These are phyloP conservation scores for Drosophila antonietae DNA, from an alignment of 2,888 invertebrate genomes.

Conservation along the genomic window DNA sequence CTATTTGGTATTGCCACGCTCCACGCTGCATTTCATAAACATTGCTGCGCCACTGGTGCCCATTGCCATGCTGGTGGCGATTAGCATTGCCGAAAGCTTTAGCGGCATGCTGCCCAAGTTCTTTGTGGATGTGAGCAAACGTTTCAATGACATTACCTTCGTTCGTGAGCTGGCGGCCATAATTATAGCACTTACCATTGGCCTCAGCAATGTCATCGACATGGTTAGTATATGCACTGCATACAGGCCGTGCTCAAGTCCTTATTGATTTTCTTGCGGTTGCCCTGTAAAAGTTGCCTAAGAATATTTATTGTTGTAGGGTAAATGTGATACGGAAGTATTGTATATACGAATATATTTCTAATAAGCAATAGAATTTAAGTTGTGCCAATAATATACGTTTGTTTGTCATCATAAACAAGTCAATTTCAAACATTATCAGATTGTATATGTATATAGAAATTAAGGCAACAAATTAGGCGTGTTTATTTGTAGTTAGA, in stretches of 20 bases:
- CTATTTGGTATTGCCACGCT: conserved; percentile 86
- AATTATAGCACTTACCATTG: conserved; percentile 86
- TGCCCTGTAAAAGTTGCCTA: not conserved
- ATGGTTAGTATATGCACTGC: conserved; percentile 85
- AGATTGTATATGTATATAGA: not conserved
- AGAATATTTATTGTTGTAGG: not conserved
- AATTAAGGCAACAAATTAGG: not conserved
- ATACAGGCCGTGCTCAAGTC: conserved; percentile 9
- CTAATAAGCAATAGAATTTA: not conserved
- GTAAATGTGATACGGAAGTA: not conserved
- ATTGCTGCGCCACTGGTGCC: conserved; percentile 82
- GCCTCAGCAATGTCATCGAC: conserved; percentile 87
- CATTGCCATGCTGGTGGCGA: conserved; percentile 82
- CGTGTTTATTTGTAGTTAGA: not conserved
- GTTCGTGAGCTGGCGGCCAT: conserved; percentile 86
- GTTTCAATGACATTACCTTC: conserved; percentile 86
- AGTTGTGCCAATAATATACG: not conserved
- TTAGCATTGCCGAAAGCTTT: conserved; percentile 84
- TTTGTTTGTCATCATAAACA: not conserved
- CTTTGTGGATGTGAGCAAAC: conserved; percentile 86
- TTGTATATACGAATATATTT: not conserved
- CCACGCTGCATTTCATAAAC: conserved; percentile 80
- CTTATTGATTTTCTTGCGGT: conserved; percentile 33
- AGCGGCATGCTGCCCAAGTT: conserved; percentile 84
- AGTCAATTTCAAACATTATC: not conserved